phyloP scores from a whole-genome alignment of 2,888 invertebrate species.

The Harmothoe impar region DNA sequence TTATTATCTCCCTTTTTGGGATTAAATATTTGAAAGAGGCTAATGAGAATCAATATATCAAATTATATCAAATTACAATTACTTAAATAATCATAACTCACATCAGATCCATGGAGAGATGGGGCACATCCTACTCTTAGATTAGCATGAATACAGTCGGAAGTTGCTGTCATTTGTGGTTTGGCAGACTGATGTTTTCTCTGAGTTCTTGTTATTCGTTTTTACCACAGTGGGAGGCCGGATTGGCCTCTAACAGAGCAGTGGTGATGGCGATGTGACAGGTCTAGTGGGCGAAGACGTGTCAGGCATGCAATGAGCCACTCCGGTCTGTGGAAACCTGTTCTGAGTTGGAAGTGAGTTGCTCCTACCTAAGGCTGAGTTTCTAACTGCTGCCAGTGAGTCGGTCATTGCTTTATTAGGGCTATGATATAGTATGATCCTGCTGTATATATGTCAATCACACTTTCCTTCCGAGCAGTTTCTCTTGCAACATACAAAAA shows the following conservation, averaged over 20 bases:
- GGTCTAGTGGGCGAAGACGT: slow-evolving; percentile 5
- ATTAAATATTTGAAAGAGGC: background rate
- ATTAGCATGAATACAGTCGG: background rate
- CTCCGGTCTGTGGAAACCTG: too few relatives aligned
- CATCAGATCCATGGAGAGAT: background rate
- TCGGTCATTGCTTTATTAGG: too few relatives aligned
- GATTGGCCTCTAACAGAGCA: background rate
- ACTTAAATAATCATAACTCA: background rate
- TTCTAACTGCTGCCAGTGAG: too few relatives aligned
- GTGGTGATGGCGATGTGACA: background rate
- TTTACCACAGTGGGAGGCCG: background rate
- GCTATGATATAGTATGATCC: too few relatives aligned
- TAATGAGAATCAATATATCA: slow-evolving; percentile 18
- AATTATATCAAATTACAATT: background rate
- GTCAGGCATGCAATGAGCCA: background rate
- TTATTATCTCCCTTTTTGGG: background rate
- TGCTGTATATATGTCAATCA: too few relatives aligned
- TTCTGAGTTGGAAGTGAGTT: background rate
- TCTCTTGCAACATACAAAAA: too few relatives aligned
- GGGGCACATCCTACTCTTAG: background rate
- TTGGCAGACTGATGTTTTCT: background rate
- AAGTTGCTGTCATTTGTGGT: background rate
- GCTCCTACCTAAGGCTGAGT: background rate
- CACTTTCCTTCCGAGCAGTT: too few relatives aligned
- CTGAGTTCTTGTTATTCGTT: background rate